These are phyloP conservation scores for Planiliza haematocheilus DNA, from an alignment of 2,113 vertebrate genomes.

Conservation along the genomic window DNA sequence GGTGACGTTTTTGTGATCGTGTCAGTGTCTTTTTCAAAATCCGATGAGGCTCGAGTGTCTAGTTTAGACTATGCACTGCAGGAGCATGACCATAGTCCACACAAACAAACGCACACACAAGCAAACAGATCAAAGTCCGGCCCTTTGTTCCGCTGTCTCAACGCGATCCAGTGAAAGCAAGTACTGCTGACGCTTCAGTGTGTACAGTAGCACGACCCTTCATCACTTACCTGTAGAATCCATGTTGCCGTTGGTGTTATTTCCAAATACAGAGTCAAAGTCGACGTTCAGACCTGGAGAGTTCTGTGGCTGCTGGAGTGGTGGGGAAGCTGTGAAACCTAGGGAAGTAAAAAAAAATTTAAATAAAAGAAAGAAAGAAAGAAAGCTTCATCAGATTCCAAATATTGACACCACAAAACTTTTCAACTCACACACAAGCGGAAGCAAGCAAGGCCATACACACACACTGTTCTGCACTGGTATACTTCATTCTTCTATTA, in stretches of 20 bases:
- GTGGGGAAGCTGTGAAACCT: slow-evolving; percentile 91
- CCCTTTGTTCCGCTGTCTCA: background rate
- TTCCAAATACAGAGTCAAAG: slow-evolving; percentile 97
- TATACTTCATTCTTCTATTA: no score
- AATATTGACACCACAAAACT: background rate
- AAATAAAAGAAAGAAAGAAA: background rate
- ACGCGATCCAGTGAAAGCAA: no score
- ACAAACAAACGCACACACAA: background rate
- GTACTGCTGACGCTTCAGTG: no score
- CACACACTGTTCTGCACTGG: no score
- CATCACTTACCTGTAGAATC: slow-evolving; percentile 89
- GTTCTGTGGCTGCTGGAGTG: slow-evolving; percentile 88
- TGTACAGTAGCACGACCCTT: no score
- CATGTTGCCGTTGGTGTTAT: slow-evolving; percentile 87
- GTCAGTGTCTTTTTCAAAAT: no score
- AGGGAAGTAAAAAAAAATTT: background rate
- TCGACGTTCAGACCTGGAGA: slow-evolving; percentile 92
- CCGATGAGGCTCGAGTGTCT: background rate
- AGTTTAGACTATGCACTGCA: no score
- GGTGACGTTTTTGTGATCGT: no score
- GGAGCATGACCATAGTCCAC: no score
- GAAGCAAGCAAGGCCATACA: no score
- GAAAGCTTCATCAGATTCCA: background rate
- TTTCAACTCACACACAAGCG: no score
- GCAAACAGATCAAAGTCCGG: slow-evolving; percentile 32